These are phyloP conservation scores for Epizoanthus fatuus DNA, from an alignment of 92 coral and sea anemone genomes.

Conservation along the genomic window DNA sequence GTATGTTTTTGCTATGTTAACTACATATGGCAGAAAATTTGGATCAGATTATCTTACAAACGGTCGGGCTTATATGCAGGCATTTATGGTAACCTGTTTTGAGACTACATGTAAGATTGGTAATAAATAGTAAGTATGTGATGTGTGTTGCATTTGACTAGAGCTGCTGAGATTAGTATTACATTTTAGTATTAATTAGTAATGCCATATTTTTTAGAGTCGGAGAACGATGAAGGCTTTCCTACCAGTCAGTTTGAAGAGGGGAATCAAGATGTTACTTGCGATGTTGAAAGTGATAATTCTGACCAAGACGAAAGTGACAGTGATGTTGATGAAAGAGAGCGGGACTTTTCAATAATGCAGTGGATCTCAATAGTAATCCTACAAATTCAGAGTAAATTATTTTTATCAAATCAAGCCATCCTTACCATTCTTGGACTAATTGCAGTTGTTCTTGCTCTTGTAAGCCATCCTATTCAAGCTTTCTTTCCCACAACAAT, in stretches of 20 bases:
- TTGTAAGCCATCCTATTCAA: constrained; percentile 49
- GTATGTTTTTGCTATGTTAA: no score
- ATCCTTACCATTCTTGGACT: constrained; percentile 11
- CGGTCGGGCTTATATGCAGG: no score
- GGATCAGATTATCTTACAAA: no score
- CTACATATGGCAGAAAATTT: no score
- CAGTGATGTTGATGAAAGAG: background rate
- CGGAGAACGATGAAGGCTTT: no score
- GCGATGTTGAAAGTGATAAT: background rate
- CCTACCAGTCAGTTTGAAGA: background rate
- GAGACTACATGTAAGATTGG: no score
- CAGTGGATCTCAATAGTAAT: constrained; percentile 18
- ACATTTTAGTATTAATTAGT: no score
- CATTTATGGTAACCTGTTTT: no score
- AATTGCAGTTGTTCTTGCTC: constrained; percentile 36
- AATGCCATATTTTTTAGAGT: no score
- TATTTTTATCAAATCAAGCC: constrained; percentile 8
- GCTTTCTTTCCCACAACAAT: constrained; percentile 46
- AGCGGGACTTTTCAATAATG: background rate
- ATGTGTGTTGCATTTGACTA: no score
- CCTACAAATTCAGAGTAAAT: constrained; percentile 8
- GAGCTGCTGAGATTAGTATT: no score
- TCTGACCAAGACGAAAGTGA: background rate
- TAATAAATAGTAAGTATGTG: no score
- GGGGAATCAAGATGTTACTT: constrained; percentile 1